Conservation (phyloP, 1,140 invertebrate genomes). For the Polypedilum pembai region DNA sequence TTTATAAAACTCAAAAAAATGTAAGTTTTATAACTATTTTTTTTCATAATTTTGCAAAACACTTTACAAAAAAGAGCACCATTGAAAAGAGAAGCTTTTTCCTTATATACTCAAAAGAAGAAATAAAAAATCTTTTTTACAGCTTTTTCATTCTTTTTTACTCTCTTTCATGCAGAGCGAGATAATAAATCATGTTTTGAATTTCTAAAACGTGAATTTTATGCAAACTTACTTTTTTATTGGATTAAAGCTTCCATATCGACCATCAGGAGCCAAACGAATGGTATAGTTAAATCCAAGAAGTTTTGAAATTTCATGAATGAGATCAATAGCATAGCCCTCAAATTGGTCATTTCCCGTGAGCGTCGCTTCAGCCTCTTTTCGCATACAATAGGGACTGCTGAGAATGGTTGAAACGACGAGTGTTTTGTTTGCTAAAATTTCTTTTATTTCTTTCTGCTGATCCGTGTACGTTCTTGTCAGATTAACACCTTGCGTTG, state of each 20-base stretch:
- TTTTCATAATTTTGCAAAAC: too few species aligned
- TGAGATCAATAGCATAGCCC: conserved; percentile 79
- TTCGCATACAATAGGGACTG: conserved; percentile 85
- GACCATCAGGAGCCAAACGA: conserved; percentile 67
- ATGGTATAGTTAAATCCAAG: conserved; percentile 88
- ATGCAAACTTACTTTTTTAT: conserved; percentile 46
- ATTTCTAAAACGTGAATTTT: background rate
- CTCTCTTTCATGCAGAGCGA: background rate
- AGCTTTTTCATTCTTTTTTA: background rate
- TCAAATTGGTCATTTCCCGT: conserved; percentile 82
- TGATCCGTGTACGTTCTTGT: conserved; percentile 77
- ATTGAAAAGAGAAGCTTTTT: too few species aligned
- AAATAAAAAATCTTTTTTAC: background rate
- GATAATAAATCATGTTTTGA: background rate
- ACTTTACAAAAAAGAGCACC: too few species aligned
- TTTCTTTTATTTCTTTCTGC: conserved; percentile 75
- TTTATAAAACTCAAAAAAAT: too few species aligned
- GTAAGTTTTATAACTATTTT: too few species aligned
- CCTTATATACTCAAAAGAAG: too few species aligned
- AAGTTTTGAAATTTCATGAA: conserved; percentile 78
- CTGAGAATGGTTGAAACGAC: conserved; percentile 87
- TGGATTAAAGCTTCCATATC: conserved; percentile 70
- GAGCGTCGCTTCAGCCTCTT: conserved; percentile 69
- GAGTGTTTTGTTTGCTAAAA: conserved; percentile 85
- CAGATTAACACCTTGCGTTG: conserved; percentile 80